These are phyloP conservation scores for Champsocephalus gunnari DNA, from an alignment of 2,797 vertebrate genomes.

Conservation along the genomic window DNA sequence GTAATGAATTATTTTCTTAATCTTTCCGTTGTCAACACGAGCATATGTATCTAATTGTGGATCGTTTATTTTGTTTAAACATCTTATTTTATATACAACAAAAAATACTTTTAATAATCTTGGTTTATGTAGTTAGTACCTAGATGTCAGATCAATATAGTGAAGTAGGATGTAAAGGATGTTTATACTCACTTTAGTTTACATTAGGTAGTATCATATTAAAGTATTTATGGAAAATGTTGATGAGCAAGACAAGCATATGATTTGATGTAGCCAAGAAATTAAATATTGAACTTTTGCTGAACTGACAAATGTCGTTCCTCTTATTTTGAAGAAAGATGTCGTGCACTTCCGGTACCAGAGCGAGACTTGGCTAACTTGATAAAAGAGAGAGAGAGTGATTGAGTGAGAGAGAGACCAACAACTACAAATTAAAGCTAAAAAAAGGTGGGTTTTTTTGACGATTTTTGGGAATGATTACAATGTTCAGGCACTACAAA, in stretches of 20 bases:
- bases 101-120: no score
- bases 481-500: no score
- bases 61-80: no score
- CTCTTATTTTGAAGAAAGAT: not conserved
- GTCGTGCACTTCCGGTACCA: not conserved
- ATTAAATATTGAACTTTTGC: not conserved
- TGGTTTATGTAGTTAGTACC: no score
- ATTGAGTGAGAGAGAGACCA: not conserved
- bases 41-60: no score
- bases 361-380: not conserved
- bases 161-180: not conserved
- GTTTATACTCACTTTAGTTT: not conserved
- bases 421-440: slow-evolving; percentile 1
- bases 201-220: no score
- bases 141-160: no score
- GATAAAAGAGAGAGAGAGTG: not conserved
- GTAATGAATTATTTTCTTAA: no score
- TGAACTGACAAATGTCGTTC: not conserved
- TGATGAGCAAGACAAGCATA: not conserved
- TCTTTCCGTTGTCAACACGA: no score
- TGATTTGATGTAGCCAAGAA: not conserved
- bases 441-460: not conserved
- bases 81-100: no score
- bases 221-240: not conserved
- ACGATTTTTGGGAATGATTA: no score